Evolutionary conservation across 53 echinoderm and acorn worm species (phyloP).

Genomic region (Paracentrotus lividus): DNA sequence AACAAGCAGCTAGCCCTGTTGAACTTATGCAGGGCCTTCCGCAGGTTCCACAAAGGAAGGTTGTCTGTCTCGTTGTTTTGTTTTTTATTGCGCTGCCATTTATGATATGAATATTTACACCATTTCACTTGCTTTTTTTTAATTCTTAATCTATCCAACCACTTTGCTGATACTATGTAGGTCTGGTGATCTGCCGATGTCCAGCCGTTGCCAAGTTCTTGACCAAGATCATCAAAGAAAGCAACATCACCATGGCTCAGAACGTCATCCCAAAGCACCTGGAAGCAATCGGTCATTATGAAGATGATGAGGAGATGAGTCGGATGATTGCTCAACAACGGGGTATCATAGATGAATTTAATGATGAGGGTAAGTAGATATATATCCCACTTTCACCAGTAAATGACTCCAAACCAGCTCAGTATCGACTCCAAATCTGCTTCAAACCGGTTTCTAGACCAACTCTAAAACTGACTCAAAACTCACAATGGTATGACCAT

Average conservation of each 20-base stretch:
- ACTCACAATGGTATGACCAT: no score
- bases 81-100: no score
- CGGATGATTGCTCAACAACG: background rate
- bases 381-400: no score
- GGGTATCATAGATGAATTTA: background rate
- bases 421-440: no score
- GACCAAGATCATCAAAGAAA: background rate
- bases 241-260: constrained; percentile 22
- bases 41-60: no score
- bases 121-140: background rate
- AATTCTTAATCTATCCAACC: background rate
- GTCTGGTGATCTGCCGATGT: background rate
- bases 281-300: background rate
- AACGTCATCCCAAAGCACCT: background rate
- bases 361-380: background rate
- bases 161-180: background rate
- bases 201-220: constrained; percentile 6
- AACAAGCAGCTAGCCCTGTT: no score
- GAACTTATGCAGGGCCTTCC: no score
- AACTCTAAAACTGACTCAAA: no score
- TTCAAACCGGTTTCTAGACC: no score
- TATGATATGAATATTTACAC: no score
- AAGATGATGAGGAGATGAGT: background rate
- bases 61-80: no score
- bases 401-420: no score